phyloP scores from a whole-genome alignment of 2,797 vertebrate species.

The Karalla daura region DNA sequence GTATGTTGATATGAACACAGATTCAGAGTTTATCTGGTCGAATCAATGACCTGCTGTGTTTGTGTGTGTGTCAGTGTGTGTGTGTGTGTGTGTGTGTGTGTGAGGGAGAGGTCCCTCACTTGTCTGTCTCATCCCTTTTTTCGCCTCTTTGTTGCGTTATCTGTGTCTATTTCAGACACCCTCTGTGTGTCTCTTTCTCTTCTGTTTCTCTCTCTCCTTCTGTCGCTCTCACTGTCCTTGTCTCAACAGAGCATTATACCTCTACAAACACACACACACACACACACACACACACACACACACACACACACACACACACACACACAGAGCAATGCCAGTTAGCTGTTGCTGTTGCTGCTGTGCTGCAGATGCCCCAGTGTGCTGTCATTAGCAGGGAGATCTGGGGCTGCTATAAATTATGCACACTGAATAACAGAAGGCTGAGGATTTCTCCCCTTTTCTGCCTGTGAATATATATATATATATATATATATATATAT shows the following conservation, averaged over 20 bases:
- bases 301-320: constrained; percentile 41
- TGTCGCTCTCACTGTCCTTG: constrained; percentile 68
- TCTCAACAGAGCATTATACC: constrained; percentile 66
- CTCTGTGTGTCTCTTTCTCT: constrained; percentile 63
- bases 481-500: constrained; percentile 16
- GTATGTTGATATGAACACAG: constrained; percentile 13
- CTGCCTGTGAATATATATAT: constrained; percentile 33
- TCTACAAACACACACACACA: constrained; percentile 28
- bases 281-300: constrained; percentile 34
- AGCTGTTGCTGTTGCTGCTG: constrained; percentile 77
- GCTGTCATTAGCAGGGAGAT: constrained; percentile 82
- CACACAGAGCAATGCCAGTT: constrained; percentile 55
- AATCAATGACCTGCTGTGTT: constrained; percentile 27
- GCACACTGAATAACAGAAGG: constrained; percentile 81
- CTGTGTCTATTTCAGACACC: constrained; percentile 76
- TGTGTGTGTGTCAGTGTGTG: constrained; percentile 17
- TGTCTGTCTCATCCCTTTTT: constrained; percentile 66
- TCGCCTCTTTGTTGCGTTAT: constrained; percentile 71
- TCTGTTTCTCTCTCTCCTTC: constrained; percentile 57
- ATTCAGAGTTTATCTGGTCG: constrained; percentile 24
- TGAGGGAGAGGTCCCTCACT: constrained; percentile 46
- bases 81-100: constrained; percentile 18
- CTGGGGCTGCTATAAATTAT: constrained; percentile 86
- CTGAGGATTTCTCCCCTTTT: constrained; percentile 75
- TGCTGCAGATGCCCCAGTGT: constrained; percentile 81